phyloP scores from a whole-genome alignment of 35 echinoderm and acorn worm genomes.

The Patiria miniata region DNA sequence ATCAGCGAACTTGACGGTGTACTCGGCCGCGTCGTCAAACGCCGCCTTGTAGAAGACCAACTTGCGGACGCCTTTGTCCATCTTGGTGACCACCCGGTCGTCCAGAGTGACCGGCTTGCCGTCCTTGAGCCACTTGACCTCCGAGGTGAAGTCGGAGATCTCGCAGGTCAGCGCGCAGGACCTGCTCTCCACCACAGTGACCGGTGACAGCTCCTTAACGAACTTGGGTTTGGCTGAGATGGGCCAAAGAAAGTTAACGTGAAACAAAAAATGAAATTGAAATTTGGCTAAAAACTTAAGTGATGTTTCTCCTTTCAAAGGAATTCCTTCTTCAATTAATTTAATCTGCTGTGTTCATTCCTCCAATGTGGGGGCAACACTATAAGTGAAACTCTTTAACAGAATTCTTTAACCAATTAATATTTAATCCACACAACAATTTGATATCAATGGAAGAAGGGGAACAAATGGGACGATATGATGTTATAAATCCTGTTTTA shows the following conservation, averaged over 20 bases:
- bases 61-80: conserved; percentile 29
- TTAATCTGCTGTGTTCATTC: too few species aligned
- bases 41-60: conserved; percentile 63
- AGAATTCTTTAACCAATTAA: too few species aligned
- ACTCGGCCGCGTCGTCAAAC: conserved; percentile 71
- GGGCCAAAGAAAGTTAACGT: background rate
- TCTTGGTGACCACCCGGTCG: conserved; percentile 50
- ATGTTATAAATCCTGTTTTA: too few species aligned
- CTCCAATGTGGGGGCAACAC: too few species aligned
- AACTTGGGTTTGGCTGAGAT: conserved; percentile 85
- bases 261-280: background rate
- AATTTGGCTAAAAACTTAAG: too few species aligned
- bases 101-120: conserved; percentile 52
- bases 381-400: too few species aligned
- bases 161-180: conserved; percentile 71
- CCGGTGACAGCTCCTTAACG: conserved; percentile 58
- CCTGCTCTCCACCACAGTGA: conserved; percentile 58
- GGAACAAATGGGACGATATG: too few species aligned
- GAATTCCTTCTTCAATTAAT: too few species aligned
- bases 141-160: conserved; percentile 56
- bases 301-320: too few species aligned
- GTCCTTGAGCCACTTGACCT: conserved; percentile 80
- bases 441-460: too few species aligned
- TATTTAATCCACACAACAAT: too few species aligned
- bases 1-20: conserved; percentile 69